A percentile compares a stretch with the other conserved stretches of the same genome.
Conservation (phyloP, 2,113 vertebrate genomes). For the Chloroceryle aenea region DNA sequence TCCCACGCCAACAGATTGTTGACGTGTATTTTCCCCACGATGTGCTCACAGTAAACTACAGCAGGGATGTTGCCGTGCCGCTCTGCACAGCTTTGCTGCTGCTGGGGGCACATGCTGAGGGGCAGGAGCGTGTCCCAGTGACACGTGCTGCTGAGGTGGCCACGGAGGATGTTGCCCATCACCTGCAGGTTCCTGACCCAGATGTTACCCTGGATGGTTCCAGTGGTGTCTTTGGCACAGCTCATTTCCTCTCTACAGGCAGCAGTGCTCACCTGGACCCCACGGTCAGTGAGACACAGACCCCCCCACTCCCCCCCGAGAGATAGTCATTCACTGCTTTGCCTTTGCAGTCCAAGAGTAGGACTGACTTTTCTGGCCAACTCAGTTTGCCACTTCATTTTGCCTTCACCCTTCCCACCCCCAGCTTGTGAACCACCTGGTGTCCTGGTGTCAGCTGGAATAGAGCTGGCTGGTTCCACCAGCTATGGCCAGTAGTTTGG, state of each 20-base stretch:
- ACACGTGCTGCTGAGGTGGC: accelerated
- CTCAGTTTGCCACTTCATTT: background rate
- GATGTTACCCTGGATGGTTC: background rate
- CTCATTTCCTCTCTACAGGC: accelerated
- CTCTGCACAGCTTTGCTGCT: background rate
- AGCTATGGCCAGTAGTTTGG: background rate
- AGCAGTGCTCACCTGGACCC: background rate
- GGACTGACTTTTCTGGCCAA: background rate
- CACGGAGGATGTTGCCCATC: background rate
- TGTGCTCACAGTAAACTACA: accelerated
- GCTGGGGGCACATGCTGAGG: background rate
- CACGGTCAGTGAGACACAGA: accelerated
- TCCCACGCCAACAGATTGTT: background rate
- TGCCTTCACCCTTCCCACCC: background rate
- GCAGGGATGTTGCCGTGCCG: background rate
- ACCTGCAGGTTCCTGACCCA: accelerated
- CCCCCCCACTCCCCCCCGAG: accelerated
- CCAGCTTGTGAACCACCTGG: background rate
- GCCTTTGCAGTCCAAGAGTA: background rate
- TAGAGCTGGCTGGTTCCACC: background rate
- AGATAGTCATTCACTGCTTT: accelerated
- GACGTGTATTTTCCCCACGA: background rate
- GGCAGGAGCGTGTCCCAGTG: accelerated
- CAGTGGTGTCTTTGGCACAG: accelerated
- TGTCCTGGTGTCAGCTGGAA: background rate